phyloP scores from a whole-genome alignment of 1,140 invertebrate genomes.

The Zaprionus nigranus region DNA sequence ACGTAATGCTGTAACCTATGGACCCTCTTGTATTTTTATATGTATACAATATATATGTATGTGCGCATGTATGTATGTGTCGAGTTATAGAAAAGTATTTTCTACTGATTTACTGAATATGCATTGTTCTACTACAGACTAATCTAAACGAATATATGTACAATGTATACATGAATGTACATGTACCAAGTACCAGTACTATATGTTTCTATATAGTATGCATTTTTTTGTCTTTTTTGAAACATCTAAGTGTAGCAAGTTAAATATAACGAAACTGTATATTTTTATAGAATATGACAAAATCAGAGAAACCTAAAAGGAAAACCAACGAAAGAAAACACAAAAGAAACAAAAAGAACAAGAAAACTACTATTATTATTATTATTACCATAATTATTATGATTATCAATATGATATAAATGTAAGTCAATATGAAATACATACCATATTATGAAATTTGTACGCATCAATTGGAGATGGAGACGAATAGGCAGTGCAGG shows the following conservation, averaged over 20 bases:
- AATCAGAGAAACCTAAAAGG: background rate
- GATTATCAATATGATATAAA: conserved; percentile 2
- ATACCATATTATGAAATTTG: conserved; percentile 2
- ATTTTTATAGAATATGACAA: conserved; percentile 39
- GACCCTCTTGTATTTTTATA: conserved; percentile 82
- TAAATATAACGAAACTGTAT: conserved; percentile 33
- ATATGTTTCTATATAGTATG: background rate
- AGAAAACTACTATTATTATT: background rate
- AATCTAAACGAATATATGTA: conserved; percentile 25
- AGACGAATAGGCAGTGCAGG: background rate
- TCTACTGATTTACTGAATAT: conserved; percentile 74
- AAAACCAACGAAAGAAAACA: conserved; percentile 3
- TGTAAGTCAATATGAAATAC: conserved; percentile 16
- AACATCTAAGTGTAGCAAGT: conserved; percentile 46
- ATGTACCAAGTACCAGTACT: conserved; percentile 9
- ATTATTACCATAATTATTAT: background rate
- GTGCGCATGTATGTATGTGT: conserved; percentile 23
- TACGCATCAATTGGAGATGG: conserved; percentile 10
- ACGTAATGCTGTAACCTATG: conserved; percentile 64
- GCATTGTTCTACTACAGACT: conserved; percentile 18
- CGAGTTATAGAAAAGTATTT: conserved; percentile 48
- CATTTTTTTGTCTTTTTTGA: conserved; percentile 38
- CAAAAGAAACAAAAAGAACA: background rate
- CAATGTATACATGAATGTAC: conserved; percentile 33
- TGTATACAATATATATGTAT: conserved; percentile 37